Evolutionary conservation across 2,113 vertebrate genomes (phyloP), one percentile per base, ranked within the genome.

Genomic region (Petrocephalus zakoni): DNA sequence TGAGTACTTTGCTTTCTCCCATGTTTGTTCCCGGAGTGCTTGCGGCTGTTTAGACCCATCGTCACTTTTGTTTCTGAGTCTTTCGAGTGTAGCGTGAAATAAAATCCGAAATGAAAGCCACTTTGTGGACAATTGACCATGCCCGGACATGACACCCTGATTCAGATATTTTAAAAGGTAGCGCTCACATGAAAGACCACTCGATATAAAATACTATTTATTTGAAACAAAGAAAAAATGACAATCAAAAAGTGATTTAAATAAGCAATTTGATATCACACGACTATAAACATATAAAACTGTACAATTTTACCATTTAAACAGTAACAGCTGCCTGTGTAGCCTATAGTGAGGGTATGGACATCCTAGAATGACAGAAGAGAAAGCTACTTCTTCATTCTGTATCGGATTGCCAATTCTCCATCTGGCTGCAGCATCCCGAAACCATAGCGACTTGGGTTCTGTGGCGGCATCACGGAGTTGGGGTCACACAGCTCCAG

Each of bases 381-480:
- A 34, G 42, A 87, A 87, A n/a, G 56, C 86, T 61, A 86, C 51
- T 10, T 91, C 93, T 93, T 95, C 37, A 89, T 2, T 87, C 93
- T 93, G 93, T 96, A 96, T 42, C 92, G 94, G 92, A 96, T 61
- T 46, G 92, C 88, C 81, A 95, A 87, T 0, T 96, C 95, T 0
- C 92, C 94, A 13, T 94, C 89, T 0, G 96, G 95, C 92, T 98
- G 95, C 42, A 97, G 90, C 87, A 97, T 94, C 85, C 96, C 97
- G 0, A 96, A 97, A 72, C 94, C 94, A 0, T 93, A 95, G 83
- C 96, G 94, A 88, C 91, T 93, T 53, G 93, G 89, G 91, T 98
- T 94, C 86, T 96, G 94, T 7, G 90, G 90, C 0, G 96, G 95
- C 51, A 97, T 89, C 87, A 90, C 68, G 34, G 88, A 90, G 0